Evolutionary conservation across 2,888 invertebrate species (phyloP), one percentile per base, ranked within the genome.

Genomic region (Scaptomyza cyrtandrae): DNA sequence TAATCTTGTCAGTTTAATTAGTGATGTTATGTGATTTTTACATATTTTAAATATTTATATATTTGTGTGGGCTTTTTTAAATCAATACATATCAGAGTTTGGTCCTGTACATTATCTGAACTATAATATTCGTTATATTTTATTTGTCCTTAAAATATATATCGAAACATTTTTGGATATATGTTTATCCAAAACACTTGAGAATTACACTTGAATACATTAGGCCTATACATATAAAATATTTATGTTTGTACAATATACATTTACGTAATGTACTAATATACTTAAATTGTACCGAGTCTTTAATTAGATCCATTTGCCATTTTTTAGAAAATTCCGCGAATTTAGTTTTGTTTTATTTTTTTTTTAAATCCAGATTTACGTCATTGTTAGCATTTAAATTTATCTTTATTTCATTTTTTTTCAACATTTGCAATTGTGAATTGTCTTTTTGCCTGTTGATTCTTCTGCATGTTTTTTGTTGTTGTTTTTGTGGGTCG

Each of bases 231-330:
- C 14, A 33, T 33, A 41, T 54, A 11, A n/a, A 13, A 46, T 49
- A 62, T 13, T 1, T 7, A 31, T 33, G 33, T 24, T 3, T 24
- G 3, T 24, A 24, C 24, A 43, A 55, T 50, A 41, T 53, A 44
- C 43, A 44, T 57, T 57, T 64, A 57, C 73, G 59, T 50, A 59
- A 69, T 73, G 69, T 75, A 56, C 69, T 50, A 58, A 67, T 41
- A 43, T 56, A 48, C 64, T 50, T 46, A 64, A 57, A 60, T 57
- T 57, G 57, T 61, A 50, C 54, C 46, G 52, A 58, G 55, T 56
- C 58, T 71, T 71, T 75, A 71, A 66, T 75, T 75, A 63, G 62
- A 50, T 63, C 62, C 58, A 75, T 71, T 66, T 66, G 56, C 44
- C 27, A 41, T 37, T 56, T 24, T 46, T 60, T 48, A 29, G 19